Conservation (phyloP, 2,113 vertebrate species). For the Tautogolabrus adspersus region DNA sequence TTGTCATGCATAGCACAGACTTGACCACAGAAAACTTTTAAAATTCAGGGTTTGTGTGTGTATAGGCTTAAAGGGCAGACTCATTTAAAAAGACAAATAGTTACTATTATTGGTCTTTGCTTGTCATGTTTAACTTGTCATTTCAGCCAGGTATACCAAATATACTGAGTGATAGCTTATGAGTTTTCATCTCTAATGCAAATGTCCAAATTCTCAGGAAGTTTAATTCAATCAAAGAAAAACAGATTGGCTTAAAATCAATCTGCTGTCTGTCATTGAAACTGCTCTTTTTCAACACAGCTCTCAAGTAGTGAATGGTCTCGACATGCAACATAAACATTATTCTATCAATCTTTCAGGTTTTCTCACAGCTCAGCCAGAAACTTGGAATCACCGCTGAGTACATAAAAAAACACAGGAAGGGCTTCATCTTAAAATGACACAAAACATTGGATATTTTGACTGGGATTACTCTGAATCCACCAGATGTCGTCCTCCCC, state of each 20-base stretch:
- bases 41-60: neutral
- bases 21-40: neutral
- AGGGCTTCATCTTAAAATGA: slow-evolving; percentile 10
- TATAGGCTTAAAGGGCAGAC: neutral
- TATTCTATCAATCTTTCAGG: neutral
- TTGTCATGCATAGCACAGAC: neutral
- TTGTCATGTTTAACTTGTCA: neutral
- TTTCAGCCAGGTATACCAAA: neutral
- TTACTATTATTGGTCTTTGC: neutral
- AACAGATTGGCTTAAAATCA: neutral
- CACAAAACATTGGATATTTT: slow-evolving; percentile 1
- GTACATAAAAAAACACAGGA: neutral
- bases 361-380: neutral
- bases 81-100: neutral
- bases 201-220: slow-evolving; percentile 1
- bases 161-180: neutral
- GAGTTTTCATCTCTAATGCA: neutral
- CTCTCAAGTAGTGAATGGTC: neutral
- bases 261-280: neutral
- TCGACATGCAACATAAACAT: neutral
- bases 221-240: neutral
- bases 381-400: neutral
- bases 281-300: neutral
- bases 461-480: slow-evolving; percentile 3
- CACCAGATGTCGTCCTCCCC: slow-evolving; percentile 25